Evolutionary conservation across 2,888 invertebrate genomes (phyloP), one percentile per base, ranked within the genome.

Genomic region (Rhingia campestris): DNA sequence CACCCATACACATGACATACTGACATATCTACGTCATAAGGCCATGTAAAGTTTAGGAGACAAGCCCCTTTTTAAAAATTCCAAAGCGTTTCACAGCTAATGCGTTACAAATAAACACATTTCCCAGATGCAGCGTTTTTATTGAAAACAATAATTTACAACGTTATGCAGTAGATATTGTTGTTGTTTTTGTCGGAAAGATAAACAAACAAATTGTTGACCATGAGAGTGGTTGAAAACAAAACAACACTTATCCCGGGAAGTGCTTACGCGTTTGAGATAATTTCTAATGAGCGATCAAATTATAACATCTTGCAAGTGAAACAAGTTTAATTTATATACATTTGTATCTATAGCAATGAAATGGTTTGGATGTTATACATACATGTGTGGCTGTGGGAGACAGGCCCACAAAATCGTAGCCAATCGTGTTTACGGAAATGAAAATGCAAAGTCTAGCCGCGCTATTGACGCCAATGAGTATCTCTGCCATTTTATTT

Each of bases 351-450:
- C 30, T 12, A 64, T 39, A 35, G 5, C 1, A 14, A 4, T 64
- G n/a, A 32, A n/a, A 30, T 22, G 30, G 37, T 33, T 6, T 14
- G 12, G 32, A 53, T 53, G 14, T 47, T 6, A n/a, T 9, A 7
- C 22, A 22, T 35, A 37, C 10, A 59, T 35, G 47, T 51, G 32
- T 58, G 9, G 32, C 41, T 51, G 32, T 58, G 9, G 32, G 41
- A 49, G 81, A 72, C 81, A 49, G 37, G 81, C 81, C 81, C 77
- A 72, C 81, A 33, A 53, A 22, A 43, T 12, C 56, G 66, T 72
- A 49, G 77, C 81, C 81, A 81, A 77, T 77, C 81, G 49, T 81
- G 81, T 77, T 81, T 81, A 81, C 77, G 81, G 81, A 81, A 81
- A 81, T 77, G 43, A 72, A 61, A 66, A 61, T 43, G 43, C 35